These are phyloP conservation scores for Dasypogon diadema DNA, from an alignment of 2,888 invertebrate species.

Conservation along the genomic window DNA sequence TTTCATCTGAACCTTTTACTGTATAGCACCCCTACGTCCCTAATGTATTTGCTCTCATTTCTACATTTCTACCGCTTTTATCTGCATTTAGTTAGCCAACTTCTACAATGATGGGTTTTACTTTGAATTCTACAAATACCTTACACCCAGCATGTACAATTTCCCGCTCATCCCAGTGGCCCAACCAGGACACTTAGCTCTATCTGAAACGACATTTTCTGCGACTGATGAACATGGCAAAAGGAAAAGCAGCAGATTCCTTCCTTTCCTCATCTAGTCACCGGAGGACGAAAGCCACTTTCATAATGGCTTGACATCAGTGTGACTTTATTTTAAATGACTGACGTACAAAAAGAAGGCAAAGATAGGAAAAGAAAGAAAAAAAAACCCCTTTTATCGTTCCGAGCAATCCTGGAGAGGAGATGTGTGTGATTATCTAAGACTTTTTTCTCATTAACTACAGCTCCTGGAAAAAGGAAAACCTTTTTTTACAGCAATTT, in stretches of 20 bases:
- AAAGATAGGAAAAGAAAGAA: neutral
- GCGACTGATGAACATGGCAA: slow-evolving; percentile 4
- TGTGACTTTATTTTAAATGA: slow-evolving; percentile 44
- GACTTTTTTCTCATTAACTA: slow-evolving; percentile 41
- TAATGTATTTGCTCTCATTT: slow-evolving; percentile 39
- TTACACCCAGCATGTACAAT: slow-evolving; percentile 25
- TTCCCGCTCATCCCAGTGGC: neutral
- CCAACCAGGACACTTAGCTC: slow-evolving; percentile 22
- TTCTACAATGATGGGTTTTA: slow-evolving; percentile 48
- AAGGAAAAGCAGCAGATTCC: slow-evolving; percentile 19
- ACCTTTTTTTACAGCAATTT: slow-evolving; percentile 2
- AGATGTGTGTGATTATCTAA: slow-evolving; percentile 44
- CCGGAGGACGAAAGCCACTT: slow-evolving; percentile 43
- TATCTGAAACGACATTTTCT: slow-evolving; percentile 7
- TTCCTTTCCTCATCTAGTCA: neutral
- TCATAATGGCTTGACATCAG: slow-evolving; percentile 48
- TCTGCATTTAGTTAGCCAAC: slow-evolving; percentile 47
- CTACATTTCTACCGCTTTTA: slow-evolving; percentile 43
- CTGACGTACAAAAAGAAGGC: slow-evolving; percentile 26
- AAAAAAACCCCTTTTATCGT: slow-evolving; percentile 9
- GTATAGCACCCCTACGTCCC: neutral
- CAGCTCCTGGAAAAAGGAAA: neutral
- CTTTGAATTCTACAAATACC: slow-evolving; percentile 45
- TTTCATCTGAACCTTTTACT: slow-evolving; percentile 1
- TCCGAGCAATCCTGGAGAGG: slow-evolving; percentile 8